Evolutionary conservation across 1,140 invertebrate species (phyloP).

Genomic region (Wiebesia pumilae): DNA sequence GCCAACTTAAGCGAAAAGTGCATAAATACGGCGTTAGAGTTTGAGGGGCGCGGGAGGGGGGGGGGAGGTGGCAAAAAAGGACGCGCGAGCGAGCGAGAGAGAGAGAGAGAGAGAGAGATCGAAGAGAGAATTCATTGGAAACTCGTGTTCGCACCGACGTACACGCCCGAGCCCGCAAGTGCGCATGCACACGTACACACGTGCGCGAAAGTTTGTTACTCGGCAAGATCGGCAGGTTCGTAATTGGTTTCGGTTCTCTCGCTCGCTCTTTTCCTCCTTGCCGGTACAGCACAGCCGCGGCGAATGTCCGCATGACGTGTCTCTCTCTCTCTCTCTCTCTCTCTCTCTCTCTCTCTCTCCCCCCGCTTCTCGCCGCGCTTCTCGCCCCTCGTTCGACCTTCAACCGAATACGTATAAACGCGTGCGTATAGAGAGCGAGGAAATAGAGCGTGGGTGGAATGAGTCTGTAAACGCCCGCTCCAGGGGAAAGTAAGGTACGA

Average conservation of each 20-base stretch:
- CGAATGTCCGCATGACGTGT: constrained; percentile 3
- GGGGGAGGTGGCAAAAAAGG: neutral
- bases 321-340: neutral
- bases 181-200: neutral
- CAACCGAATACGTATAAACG: neutral
- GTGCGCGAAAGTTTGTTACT: constrained; percentile 19
- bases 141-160: neutral
- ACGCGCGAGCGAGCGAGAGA: neutral
- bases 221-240: constrained; percentile 42
- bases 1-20: neutral
- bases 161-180: neutral
- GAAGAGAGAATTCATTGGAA: constrained; percentile 7
- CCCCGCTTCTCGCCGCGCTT: neutral
- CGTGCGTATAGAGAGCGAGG: neutral
- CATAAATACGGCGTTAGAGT: constrained; percentile 9
- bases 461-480: neutral
- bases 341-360: neutral
- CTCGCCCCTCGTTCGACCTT: constrained; percentile 20
- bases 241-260: constrained; percentile 48
- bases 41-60: neutral
- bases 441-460: neutral
- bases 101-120: neutral
- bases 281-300: constrained; percentile 12
- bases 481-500: constrained; percentile 32
- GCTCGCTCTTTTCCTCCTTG: neutral